phyloP scores from a whole-genome alignment of 2,888 invertebrate genomes.

The Harpalus rubripes region DNA sequence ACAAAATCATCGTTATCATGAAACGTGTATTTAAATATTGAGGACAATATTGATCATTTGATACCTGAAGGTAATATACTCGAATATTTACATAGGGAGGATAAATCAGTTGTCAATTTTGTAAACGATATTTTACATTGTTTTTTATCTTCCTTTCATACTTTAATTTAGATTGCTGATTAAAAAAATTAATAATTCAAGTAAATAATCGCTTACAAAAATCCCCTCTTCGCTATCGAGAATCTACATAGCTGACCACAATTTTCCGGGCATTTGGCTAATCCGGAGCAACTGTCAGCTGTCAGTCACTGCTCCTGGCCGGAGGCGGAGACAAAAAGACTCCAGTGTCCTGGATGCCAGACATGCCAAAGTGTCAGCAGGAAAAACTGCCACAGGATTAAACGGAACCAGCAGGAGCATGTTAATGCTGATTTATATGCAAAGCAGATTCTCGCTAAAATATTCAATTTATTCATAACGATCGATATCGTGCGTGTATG shows the following conservation, averaged over 20 bases:
- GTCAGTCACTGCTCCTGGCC: slow-evolving; percentile 17
- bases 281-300: slow-evolving; percentile 37
- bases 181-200: not conserved
- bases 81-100: no score
- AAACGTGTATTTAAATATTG: no score
- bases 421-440: slow-evolving; percentile 64
- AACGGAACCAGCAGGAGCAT: slow-evolving; percentile 12
- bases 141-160: no score
- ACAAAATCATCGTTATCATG: no score
- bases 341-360: not conserved
- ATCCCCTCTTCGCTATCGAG: not conserved
- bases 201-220: slow-evolving; percentile 2
- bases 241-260: slow-evolving; percentile 1
- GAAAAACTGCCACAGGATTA: slow-evolving; percentile 43
- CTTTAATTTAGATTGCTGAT: no score
- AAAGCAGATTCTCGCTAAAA: slow-evolving; percentile 60
- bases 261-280: slow-evolving; percentile 20
- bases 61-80: no score
- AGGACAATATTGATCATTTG: no score
- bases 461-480: slow-evolving; percentile 63
- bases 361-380: slow-evolving; percentile 27
- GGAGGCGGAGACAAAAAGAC: slow-evolving; percentile 33
- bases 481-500: slow-evolving; percentile 41
- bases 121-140: no score
- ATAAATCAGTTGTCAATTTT: no score